phyloP scores from a whole-genome alignment of 2,113 vertebrate species.

The Spilogale gracilis region DNA sequence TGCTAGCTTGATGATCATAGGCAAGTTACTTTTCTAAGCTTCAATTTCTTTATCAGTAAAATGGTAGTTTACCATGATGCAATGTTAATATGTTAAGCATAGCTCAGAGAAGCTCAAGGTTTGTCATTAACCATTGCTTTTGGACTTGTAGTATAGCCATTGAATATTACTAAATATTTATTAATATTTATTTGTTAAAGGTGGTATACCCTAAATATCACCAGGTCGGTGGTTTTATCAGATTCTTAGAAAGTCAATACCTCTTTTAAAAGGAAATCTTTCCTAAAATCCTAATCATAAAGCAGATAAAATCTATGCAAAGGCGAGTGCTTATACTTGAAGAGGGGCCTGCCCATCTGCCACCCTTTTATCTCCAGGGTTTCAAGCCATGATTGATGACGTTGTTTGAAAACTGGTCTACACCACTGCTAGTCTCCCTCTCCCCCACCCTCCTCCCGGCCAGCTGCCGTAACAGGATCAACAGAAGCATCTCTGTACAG shows the following conservation, averaged over 20 bases:
- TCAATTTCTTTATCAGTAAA: not conserved
- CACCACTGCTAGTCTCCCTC: not conserved
- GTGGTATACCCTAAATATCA: not conserved
- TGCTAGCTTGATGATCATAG: not conserved
- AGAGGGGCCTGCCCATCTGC: not conserved
- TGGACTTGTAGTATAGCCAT: constrained; percentile 3
- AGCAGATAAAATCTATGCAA: constrained; percentile 33
- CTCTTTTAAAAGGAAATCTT: constrained; percentile 49
- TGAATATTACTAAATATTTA: not conserved
- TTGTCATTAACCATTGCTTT: not conserved
- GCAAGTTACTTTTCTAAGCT: not conserved
- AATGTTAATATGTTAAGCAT: not conserved
- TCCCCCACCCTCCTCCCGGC: not conserved
- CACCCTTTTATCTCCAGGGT: not conserved
- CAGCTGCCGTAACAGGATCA: not conserved
- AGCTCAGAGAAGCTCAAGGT: not conserved
- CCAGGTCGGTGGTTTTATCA: not conserved
- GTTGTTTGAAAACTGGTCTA: not conserved
- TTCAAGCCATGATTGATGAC: not conserved
- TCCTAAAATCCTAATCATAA: constrained; percentile 36
- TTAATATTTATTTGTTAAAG: not conserved
- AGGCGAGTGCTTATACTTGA: not conserved
- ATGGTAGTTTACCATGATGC: not conserved
- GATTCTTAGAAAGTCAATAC: not conserved
- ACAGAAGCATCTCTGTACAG: not conserved